Evolutionary conservation across 2,113 vertebrate species (phyloP), one percentile per base, ranked within the genome.

Genomic region (Delphinapterus leucas): DNA sequence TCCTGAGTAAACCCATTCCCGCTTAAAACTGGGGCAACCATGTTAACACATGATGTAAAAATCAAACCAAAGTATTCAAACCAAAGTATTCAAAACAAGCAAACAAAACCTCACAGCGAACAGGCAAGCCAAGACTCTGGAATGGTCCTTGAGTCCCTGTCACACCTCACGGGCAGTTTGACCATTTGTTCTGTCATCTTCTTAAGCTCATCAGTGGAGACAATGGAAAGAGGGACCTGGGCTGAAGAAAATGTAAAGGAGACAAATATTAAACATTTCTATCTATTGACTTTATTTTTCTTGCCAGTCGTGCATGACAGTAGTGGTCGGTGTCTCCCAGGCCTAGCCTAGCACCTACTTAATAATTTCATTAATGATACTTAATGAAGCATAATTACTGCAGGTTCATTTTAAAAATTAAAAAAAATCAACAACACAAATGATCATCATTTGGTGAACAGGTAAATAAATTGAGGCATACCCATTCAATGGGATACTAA

Each of bases 371-470:
- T 44, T 61, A 31, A 31, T 67, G 68, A n/a, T 77, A 70, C 38
- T 87, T 95, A 91, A 73, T 14, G 44, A 96, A 79, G n/a, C 28
- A 38, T 10, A 20, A 53, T 82, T 18, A 77, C 21, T 82, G 18
- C 13, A 53, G 23, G 61, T 49, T 83, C 31, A 55, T 65, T 83
- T 63, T 73, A 9, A 93, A 67, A 88, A 70, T 26, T 26, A 79
- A 60, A 86, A 80, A 80, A 8, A n/a, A 23, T 26, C 77, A 58
- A 6, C 21, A 58, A 9, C 13, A 58, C 33, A 81, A 80, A 58
- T 17, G 53, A 58, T 31, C 33, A 36, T 58, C 17, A 44, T 31
- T 7, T 31, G 3, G 41, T 44, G 21, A 89, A 14, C 18, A 90
- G 65, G 53, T 70, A 58, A 33, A 90, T 60, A 77, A 47, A 71